Evolutionary conservation across 2,888 invertebrate genomes (phyloP).

Genomic region (Orgyia antiqua): DNA sequence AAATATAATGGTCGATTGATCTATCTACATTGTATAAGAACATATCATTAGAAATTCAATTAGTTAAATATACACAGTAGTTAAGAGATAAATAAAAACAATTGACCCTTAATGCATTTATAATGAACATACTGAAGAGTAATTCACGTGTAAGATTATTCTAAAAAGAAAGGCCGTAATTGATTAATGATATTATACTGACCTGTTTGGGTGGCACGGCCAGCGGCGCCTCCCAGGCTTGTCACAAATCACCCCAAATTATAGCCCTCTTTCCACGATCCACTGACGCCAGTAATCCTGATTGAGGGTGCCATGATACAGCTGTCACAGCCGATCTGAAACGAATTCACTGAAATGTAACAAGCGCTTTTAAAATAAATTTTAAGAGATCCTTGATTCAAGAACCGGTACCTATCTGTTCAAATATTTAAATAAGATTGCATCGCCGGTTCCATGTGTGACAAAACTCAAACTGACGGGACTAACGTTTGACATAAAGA

Average conservation of each 20-base stretch:
- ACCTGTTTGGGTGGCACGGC: conserved; percentile 34
- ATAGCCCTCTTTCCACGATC: conserved; percentile 89
- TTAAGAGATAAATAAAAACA: not conserved
- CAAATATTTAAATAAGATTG: no score
- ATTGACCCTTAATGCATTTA: conserved; percentile 1
- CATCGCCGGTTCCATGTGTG: no score
- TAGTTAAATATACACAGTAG: no score
- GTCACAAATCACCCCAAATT: conserved; percentile 87
- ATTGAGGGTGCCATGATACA: conserved; percentile 93
- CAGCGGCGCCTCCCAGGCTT: conserved; percentile 46
- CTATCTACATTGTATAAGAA: no score
- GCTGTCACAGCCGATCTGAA: conserved; percentile 90
- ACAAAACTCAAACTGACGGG: no score
- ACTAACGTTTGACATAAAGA: no score
- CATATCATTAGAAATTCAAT: no score
- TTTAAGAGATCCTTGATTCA: not conserved
- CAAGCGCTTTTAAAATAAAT: not conserved
- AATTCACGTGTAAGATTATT: not conserved
- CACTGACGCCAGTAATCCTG: conserved; percentile 87
- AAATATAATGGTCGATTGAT: no score
- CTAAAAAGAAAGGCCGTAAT: not conserved
- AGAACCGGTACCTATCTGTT: not conserved
- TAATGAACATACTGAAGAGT: no score
- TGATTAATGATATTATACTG: conserved; percentile 6
- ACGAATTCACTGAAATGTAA: conserved; percentile 4